Base-by-base conservation (phyloP, 1,140 invertebrate species). In the Adoxophyes honmai region DNA sequence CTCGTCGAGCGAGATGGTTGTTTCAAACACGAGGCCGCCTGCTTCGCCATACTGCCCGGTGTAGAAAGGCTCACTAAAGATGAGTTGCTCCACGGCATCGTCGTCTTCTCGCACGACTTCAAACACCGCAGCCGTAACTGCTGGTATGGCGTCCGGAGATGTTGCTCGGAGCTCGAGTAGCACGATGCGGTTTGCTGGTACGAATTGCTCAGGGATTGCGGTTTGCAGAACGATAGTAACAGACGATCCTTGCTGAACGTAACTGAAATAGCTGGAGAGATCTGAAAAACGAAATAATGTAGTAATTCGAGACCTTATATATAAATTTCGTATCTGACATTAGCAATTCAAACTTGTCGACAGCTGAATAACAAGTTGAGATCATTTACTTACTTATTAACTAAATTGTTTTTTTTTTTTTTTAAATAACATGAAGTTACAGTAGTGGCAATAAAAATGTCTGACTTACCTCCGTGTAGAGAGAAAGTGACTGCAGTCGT, bases 51-150 rank as follows among this genome's bases (percentile, higher is more conserved):
- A 76, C 44, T 61, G 9, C 48, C 68, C 74, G 4, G 53, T 15
- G 36, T 76, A 76, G 51, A 66, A 76, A 7, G 68, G 28, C 35
- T 55, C 13, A 34, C 56, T 62, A 35, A 76, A 76, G 7, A 52
- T 35, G 5, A 64, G 65, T 55, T 48, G 14, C 13, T 39, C 42
- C 34, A 54, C 10, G 10, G 9, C 18, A n/a, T n/a, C n/a, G 14
- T 10, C 0, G 34, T 7, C 11, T 7, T 36, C 34, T 16, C 18
- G 1, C 9, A 39, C 36, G 13, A 52, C 44, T 11, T 62, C 51
- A 4, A 62, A n/a, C 6, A 62, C 48, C 11, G 57, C 15, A 1
- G 60, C 57, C 6, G 60, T 51, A 15, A 34, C 13, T 0, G 60
- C 55, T 8, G 60, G 9, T n/a, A 62, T 10, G 1, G 55, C 11